Evolutionary conservation across 2,113 vertebrate genomes (phyloP), one percentile per base, ranked within the genome.

Genomic region (Athene noctua): DNA sequence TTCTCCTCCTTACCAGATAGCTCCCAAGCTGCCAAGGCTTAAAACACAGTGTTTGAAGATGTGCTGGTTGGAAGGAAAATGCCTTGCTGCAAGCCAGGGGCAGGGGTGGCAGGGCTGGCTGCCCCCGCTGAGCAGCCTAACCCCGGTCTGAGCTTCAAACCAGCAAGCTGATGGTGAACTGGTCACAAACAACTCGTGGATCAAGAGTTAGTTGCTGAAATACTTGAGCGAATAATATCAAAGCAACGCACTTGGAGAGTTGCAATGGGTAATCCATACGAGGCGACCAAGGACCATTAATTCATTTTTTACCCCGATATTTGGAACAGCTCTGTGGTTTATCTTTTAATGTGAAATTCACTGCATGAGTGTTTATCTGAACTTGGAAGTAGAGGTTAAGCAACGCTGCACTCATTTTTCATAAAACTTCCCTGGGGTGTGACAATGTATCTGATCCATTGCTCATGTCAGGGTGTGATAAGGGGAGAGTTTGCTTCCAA

Each of bases 251-350:
- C 47, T 13, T 13, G 9, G 38, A 23, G n/a, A 54, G 38, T 11
- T 71, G 25, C 72, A 54, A 5, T 3, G 27, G 23, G 30, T 51
- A 71, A 61, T 6, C 36, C 51, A 4, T 5, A 29, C 0, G 0
- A 49, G 66, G 47, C 70, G 75, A 34, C 20, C 20, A 18, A 46
- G 34, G 22, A 22, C 46, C 17, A 8, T 13, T 73, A 29, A 23
- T 32, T 78, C 34, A 1, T 72, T 63, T 49, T 19, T 89, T 22
- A 52, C 57, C 66, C 63, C 0, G 3, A 18, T 13, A 58, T 38
- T 59, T 63, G 62, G 62, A 47, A 49, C 38, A 83, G 71, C 36
- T 74, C 79, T 52, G 52, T 15, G 80, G 22, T 59, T 80, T 55
- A 27, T 32, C 42, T 46, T 59, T 63, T 34, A 13, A 25, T 79